These are phyloP conservation scores for Sisyra nigra DNA, from an alignment of 2,888 invertebrate species.

Conservation along the genomic window DNA sequence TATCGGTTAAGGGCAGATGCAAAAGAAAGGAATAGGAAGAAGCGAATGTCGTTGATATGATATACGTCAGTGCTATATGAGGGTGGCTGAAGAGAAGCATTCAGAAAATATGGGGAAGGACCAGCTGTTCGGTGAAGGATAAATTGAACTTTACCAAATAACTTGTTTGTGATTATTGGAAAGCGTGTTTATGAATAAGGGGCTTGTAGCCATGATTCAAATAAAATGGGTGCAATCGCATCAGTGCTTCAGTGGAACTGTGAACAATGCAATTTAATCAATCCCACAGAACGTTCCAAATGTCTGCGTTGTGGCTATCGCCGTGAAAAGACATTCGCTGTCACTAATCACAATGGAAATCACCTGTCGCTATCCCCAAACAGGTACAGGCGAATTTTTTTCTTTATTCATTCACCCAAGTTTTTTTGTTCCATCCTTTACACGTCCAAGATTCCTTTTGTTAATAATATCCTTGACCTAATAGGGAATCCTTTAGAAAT, in stretches of 20 bases:
- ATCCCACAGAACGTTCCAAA: constrained; percentile 69
- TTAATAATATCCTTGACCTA: too few species aligned
- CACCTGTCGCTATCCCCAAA: constrained; percentile 8
- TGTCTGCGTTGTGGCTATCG: constrained; percentile 61
- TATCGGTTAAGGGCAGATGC: too few species aligned
- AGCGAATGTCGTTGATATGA: too few species aligned
- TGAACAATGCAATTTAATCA: constrained; percentile 73
- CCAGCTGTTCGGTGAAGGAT: constrained; percentile 8
- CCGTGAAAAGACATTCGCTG: constrained; percentile 11
- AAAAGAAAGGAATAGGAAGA: too few species aligned
- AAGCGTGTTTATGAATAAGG: constrained; percentile 1
- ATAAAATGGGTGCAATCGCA: constrained; percentile 78
- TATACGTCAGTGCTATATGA: too few species aligned
- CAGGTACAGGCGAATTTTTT: constrained; percentile 10
- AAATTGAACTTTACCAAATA: not conserved
- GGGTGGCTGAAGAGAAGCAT: too few species aligned
- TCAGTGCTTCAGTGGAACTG: constrained; percentile 90
- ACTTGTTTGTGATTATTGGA: not conserved
- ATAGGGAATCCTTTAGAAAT: too few species aligned
- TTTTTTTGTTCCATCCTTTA: not conserved
- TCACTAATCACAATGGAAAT: constrained; percentile 34
- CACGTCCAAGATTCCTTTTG: too few species aligned
- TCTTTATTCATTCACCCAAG: constrained; percentile 4
- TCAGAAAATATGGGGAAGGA: constrained; percentile 6
- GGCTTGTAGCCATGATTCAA: constrained; percentile 30